Evolutionary conservation across 2,888 invertebrate genomes (phyloP).

Genomic region (Aphidius colemani): DNA sequence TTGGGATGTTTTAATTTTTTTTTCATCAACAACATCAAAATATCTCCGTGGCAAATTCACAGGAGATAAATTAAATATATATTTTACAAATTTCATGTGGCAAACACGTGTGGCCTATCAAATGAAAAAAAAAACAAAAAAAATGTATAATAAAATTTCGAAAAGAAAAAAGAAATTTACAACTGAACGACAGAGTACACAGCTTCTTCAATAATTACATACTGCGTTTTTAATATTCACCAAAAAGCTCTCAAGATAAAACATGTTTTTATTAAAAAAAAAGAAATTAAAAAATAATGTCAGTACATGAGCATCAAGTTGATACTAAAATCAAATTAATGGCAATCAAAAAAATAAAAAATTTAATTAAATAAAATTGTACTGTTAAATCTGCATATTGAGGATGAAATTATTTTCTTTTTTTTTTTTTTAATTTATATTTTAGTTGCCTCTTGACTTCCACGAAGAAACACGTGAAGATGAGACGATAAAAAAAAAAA

Average conservation of each 20-base stretch:
- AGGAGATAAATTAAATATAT: constrained; percentile 5
- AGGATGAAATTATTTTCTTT: neutral
- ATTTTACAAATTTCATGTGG: constrained; percentile 35
- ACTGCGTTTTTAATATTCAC: constrained; percentile 22
- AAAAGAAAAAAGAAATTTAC: neutral
- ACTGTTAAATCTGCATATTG: neutral
- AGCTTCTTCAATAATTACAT: too few species aligned
- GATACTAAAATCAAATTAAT: neutral
- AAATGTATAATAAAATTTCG: too few species aligned
- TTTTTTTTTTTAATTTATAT: neutral
- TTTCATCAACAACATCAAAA: too few species aligned
- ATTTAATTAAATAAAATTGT: neutral
- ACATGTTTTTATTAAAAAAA: constrained; percentile 22
- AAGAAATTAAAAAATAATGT: constrained; percentile 30
- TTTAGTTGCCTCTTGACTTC: too few species aligned
- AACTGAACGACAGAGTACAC: constrained; percentile 15
- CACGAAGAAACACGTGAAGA: too few species aligned
- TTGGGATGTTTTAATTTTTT: neutral
- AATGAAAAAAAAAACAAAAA: neutral
- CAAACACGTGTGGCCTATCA: constrained; percentile 37
- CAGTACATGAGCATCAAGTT: neutral
- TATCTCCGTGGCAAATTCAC: neutral
- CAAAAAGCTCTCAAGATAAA: constrained; percentile 25
- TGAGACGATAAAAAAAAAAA: neutral
- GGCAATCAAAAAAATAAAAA: neutral